Percentiles rank a stretch among this genome's conserved stretches.
phyloP scores from a whole-genome alignment of 2,888 invertebrate species.

The Scaptomyza polygonia region DNA sequence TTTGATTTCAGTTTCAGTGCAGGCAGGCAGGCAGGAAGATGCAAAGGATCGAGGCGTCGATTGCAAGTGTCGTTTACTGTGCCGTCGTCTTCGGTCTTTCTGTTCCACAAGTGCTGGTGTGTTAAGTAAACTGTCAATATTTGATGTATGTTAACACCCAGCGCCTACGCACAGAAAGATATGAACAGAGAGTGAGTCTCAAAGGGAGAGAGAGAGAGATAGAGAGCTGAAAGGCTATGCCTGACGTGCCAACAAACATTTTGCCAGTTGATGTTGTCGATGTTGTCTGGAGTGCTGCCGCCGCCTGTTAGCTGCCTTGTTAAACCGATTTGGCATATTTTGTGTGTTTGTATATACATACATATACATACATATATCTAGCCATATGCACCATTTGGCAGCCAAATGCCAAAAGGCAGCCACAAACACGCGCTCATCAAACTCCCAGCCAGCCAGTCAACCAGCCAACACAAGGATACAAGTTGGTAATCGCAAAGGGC shows the following conservation, averaged over 20 bases:
- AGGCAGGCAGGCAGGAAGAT: constrained; percentile 1
- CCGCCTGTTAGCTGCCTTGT: constrained; percentile 66
- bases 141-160: constrained; percentile 80
- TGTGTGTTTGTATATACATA: constrained; percentile 8
- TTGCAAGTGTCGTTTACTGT: constrained; percentile 48
- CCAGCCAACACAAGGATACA: constrained; percentile 32
- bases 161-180: constrained; percentile 33
- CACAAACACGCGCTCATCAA: constrained; percentile 66
- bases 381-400: constrained; percentile 80
- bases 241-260: constrained; percentile 71
- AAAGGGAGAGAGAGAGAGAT: constrained; percentile 4
- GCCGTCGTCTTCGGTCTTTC: constrained; percentile 14
- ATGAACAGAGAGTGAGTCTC: no score
- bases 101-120: constrained; percentile 49
- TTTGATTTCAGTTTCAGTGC: constrained; percentile 10
- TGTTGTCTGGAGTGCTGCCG: constrained; percentile 50
- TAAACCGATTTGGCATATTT: constrained; percentile 78
- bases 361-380: constrained; percentile 23
- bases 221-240: constrained; percentile 24
- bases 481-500: constrained; percentile 12
- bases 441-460: constrained; percentile 24
- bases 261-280: constrained; percentile 46
- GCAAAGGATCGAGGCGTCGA: constrained; percentile 35
- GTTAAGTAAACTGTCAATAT: constrained; percentile 80
- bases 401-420: constrained; percentile 79